Evolutionary conservation across 2,888 invertebrate species (phyloP).

Genomic region (Caenorhabditis virilis): DNA sequence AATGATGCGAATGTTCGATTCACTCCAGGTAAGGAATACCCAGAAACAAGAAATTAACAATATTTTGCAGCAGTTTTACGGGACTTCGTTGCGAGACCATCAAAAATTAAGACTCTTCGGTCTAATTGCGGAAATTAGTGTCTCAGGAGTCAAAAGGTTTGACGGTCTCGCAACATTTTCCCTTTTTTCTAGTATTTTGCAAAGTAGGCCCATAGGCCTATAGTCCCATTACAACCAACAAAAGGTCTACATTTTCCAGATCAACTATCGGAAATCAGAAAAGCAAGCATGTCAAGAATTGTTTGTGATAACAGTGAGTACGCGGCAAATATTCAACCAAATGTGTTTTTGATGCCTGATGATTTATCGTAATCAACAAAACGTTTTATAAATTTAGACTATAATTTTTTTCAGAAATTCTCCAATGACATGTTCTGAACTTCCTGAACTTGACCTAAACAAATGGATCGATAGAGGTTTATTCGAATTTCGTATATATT

Average conservation of each 20-base stretch:
- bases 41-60: too few species aligned
- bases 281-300: conserved; percentile 82
- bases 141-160: too few species aligned
- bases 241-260: conserved; percentile 44
- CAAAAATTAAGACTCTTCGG: too few species aligned
- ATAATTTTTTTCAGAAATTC: conserved; percentile 66
- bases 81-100: too few species aligned
- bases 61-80: too few species aligned
- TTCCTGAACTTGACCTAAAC: conserved; percentile 61
- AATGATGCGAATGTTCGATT: conserved; percentile 59
- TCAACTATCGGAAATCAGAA: conserved; percentile 83
- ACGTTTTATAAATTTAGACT: too few species aligned
- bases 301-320: conserved; percentile 80
- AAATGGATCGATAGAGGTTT: conserved; percentile 67
- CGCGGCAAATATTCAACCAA: conserved; percentile 81
- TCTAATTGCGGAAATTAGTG: too few species aligned
- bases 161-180: too few species aligned
- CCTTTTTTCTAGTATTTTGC: too few species aligned
- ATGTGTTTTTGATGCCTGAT: conserved; percentile 83
- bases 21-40: too few species aligned
- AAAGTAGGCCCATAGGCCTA: too few species aligned
- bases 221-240: too few species aligned
- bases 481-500: background rate
- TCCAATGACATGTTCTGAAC: conserved; percentile 63
- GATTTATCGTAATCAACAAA: conserved; percentile 66